These are phyloP conservation scores for Drosophila kanapiae DNA, from an alignment of 1,140 invertebrate species.

Conservation along the genomic window DNA sequence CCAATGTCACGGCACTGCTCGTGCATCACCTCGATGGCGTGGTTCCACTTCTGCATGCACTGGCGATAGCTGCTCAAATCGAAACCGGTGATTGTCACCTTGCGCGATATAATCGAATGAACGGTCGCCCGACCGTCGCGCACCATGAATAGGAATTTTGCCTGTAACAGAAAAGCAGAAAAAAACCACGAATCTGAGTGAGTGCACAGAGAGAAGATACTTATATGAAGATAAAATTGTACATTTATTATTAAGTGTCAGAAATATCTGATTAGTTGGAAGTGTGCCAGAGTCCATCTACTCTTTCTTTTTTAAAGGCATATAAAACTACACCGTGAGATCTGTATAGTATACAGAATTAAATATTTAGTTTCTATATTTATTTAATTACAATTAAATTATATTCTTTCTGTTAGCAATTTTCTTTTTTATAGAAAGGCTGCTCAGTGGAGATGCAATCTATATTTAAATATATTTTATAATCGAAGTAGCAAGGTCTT, in stretches of 20 bases:
- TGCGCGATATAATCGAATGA: conserved; percentile 98
- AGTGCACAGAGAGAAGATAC: neutral
- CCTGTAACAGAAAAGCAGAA: conserved; percentile 46
- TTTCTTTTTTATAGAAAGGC: too few relatives aligned
- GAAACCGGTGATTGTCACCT: conserved; percentile 99
- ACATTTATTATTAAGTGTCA: neutral
- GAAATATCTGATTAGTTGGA: neutral
- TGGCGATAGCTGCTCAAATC: conserved; percentile 96
- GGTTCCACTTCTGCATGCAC: conserved; percentile 98
- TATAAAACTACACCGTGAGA: neutral
- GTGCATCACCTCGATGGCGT: conserved; percentile 97
- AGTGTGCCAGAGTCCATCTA: neutral
- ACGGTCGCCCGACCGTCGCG: conserved; percentile 98
- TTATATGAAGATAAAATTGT: neutral
- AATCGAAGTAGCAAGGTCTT: too few relatives aligned
- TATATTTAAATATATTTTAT: too few relatives aligned
- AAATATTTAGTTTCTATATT: too few relatives aligned
- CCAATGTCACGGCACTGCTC: conserved; percentile 96
- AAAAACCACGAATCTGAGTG: neutral
- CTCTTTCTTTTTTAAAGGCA: too few relatives aligned
- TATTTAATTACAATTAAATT: too few relatives aligned
- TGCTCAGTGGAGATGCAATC: too few relatives aligned
- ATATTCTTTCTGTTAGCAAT: too few relatives aligned
- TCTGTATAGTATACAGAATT: neutral
- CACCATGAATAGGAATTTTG: conserved; percentile 99